Evolutionary conservation across 2,113 vertebrate genomes (phyloP), one percentile per base, ranked within the genome.

Genomic region (Oncorhynchus masou): DNA sequence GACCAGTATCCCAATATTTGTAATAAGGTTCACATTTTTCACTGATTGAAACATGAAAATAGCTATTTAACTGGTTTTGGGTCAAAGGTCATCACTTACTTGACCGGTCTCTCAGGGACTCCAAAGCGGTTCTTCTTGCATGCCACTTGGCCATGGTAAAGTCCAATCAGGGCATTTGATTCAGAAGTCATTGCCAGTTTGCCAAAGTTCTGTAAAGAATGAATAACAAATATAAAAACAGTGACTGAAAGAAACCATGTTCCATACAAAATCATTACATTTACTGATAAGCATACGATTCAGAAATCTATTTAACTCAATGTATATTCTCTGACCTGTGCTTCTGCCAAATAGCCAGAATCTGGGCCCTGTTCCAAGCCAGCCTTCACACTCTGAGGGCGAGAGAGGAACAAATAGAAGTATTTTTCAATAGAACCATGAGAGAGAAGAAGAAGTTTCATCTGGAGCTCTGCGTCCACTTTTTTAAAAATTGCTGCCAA

Each of bases 41-140:
- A 60, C 7, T 22, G n/a, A 22, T 22, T 62, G n/a, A 62, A 45
- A 62, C 59, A 7, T 62, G 20, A 22, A 27, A 31, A 16, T 29
- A 67, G 25, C 22, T 1, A 54, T 16, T 16, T 15, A 7, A 12
- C 11, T 11, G 16, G 5, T 62, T 62, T n/a, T 22, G 7, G 59
- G 19, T 70, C 54, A 71, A 64, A 25, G 31, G 5, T 27, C 12
- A 49, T 51, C 39, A 93, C 98, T 92, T 90, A 99, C 98, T 95
- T 95, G 65, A 96, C 95, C 22, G 95, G 94, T 81, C 87, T 94
- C 73, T 95, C 85, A 2, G 98, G 96, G 0, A 83, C 9, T 79
- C 97, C 98, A 80, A 97, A 99, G 75, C 95, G 96, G 90, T 99
- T 99, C 92, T 98, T 99, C 90, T 99, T 99, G 89, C 98, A 99